Base-by-base conservation (phyloP, 2,888 invertebrate species). In the Cremastinae sp. region DNA sequence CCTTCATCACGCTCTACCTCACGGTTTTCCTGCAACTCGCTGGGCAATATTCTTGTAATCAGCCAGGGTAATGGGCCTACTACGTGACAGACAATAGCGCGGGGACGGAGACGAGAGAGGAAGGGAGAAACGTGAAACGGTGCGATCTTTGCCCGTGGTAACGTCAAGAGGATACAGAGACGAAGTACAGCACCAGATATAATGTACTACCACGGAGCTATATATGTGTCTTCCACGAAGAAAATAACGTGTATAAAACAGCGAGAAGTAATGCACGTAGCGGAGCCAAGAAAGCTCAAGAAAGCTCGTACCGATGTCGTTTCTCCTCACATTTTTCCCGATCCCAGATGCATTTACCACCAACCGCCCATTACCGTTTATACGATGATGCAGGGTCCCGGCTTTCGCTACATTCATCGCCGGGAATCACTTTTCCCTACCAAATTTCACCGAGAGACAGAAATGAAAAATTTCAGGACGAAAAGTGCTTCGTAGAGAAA, bases 41-140 rank as follows among this genome's bases (percentile, higher is more conserved):
- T 5, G 2, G 58, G 64, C 59, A 65, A 75, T 69, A 75, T 59
- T 75, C 64, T 70, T 77, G 78, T 80, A 77, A 80, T 80, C 78
- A 61, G 18, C 51, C 59, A 35, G 43, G 66, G 55, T 74, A 77
- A 78, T 75, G 66, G 28, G 72, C 59, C 41, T 66, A 47, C 53
- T 45, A 10, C 47, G 41, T 35, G 47, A 45, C 43, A 53, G 49
- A 47, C 37, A 16, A 56, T 20, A 12, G n/a, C 56, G n/a, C 47
- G 35, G 22, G 14, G 18, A 28, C 14, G 35, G 12, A 58, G 12
- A 56, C 9, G 12, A 28, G 10, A 68, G 49, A 18, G 12, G 35
- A 37, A 39, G 45, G 20, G 58, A 45, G 41, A 74, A 20, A 20
- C 37, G 56, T 61, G 51, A 47, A 62, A 70, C 22, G 62, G 55